Percentiles rank a stretch among this genome's conserved stretches.
Conservation (phyloP, 1,140 invertebrate species). For the Zaprionus camerounensis region DNA sequence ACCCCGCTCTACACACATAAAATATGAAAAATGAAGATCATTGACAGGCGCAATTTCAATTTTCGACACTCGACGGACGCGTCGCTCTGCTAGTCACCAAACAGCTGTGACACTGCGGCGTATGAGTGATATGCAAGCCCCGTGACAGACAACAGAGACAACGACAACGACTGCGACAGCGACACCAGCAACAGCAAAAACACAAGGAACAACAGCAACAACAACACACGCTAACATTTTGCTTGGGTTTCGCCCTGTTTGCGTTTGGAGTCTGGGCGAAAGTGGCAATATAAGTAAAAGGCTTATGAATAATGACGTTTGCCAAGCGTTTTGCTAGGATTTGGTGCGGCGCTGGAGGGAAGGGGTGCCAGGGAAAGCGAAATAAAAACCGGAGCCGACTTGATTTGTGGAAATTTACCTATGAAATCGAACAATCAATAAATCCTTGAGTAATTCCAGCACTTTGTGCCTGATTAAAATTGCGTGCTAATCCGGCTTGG, state of each 20-base stretch:
- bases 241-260: background rate
- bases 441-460: background rate
- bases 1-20: background rate
- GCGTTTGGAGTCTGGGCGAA: background rate
- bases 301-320: constrained; percentile 38
- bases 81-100: too few species aligned
- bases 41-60: constrained; percentile 31
- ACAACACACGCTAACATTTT: background rate
- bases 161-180: background rate
- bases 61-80: background rate
- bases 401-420: constrained; percentile 6
- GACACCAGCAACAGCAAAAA: background rate
- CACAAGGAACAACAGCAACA: background rate
- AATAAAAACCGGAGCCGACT: background rate
- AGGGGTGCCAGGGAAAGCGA: background rate
- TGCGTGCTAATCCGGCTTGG: background rate
- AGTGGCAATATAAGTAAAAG: constrained; percentile 28
- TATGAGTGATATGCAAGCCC: constrained; percentile 35
- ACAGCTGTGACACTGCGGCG: constrained; percentile 17
- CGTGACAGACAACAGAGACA: constrained; percentile 13
- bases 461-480: background rate
- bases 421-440: constrained; percentile 2
- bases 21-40: constrained; percentile 41
- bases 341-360: background rate
- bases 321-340: constrained; percentile 1